These are phyloP conservation scores for Varanus salvator DNA, from an alignment of 2,113 vertebrate genomes.

Conservation along the genomic window DNA sequence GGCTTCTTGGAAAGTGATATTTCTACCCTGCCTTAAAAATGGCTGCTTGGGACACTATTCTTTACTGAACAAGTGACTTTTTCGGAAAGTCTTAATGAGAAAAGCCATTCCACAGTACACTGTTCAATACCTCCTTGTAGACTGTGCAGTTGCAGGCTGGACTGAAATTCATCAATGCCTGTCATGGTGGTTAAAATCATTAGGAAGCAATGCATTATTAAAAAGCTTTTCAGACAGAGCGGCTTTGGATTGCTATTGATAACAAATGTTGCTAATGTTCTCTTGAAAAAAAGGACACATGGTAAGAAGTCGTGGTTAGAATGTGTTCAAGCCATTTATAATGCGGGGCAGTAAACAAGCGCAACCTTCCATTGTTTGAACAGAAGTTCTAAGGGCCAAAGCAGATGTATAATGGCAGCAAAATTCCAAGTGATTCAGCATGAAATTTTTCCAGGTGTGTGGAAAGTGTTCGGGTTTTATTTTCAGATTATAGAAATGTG, in stretches of 20 bases:
- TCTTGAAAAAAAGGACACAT: conserved; percentile 44
- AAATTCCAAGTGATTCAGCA: not conserved
- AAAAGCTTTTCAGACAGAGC: conserved; percentile 66
- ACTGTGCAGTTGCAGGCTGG: conserved; percentile 63
- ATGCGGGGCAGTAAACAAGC: not conserved
- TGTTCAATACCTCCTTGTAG: conserved; percentile 67
- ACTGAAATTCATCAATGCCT: conserved; percentile 75
- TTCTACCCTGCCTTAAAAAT: conserved; percentile 51
- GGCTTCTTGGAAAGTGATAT: conserved; percentile 34
- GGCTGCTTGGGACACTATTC: conserved; percentile 49
- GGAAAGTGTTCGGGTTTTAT: no score
- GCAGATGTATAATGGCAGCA: not conserved
- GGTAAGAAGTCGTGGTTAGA: conserved; percentile 36
- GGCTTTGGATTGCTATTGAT: conserved; percentile 68
- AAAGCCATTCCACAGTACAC: conserved; percentile 48
- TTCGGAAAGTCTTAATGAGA: conserved; percentile 46
- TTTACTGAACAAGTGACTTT: conserved; percentile 65
- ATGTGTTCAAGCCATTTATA: conserved; percentile 26
- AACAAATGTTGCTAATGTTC: conserved; percentile 65
- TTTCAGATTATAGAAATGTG: not conserved
- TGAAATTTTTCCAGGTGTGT: not conserved
- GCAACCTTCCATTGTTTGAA: conserved; percentile 6
- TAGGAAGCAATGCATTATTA: conserved; percentile 72
- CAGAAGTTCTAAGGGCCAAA: not conserved
- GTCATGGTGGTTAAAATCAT: conserved; percentile 68